A percentile compares a stretch with the other conserved stretches of the same genome.
Evolutionary conservation across 2,797 vertebrate species (phyloP).

Genomic region (Capromys pilorides): DNA sequence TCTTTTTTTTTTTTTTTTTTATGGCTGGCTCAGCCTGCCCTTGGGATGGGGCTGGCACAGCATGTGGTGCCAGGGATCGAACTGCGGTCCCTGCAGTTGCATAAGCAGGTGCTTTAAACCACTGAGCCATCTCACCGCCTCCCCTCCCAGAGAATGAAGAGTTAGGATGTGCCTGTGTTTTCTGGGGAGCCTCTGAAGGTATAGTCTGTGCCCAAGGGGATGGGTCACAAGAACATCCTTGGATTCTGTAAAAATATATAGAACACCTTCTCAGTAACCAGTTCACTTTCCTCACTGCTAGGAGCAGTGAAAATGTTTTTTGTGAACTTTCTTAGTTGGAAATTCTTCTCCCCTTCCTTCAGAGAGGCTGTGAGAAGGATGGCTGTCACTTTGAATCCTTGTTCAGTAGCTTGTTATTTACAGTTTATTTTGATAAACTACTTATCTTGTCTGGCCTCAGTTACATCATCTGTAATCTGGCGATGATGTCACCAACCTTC

Average conservation of each 20-base stretch:
- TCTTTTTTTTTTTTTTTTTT: no score
- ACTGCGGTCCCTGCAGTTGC: no score
- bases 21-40: no score
- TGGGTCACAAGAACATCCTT: neutral
- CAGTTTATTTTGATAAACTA: neutral
- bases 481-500: neutral
- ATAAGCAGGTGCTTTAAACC: no score
- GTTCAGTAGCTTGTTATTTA: neutral
- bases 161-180: neutral
- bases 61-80: no score
- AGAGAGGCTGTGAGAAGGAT: neutral
- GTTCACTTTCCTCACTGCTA: neutral
- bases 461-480: constrained; percentile 45
- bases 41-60: no score
- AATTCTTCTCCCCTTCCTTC: neutral
- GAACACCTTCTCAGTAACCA: neutral
- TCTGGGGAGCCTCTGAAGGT: neutral
- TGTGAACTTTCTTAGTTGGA: neutral
- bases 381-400: constrained; percentile 13
- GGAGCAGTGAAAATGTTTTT: neutral
- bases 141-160: neutral
- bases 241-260: neutral
- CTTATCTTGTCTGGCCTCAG: neutral
- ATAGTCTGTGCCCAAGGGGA: neutral
- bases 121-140: no score